Conservation (phyloP, 2,888 invertebrate genomes). For the Arctia plantaginis region DNA sequence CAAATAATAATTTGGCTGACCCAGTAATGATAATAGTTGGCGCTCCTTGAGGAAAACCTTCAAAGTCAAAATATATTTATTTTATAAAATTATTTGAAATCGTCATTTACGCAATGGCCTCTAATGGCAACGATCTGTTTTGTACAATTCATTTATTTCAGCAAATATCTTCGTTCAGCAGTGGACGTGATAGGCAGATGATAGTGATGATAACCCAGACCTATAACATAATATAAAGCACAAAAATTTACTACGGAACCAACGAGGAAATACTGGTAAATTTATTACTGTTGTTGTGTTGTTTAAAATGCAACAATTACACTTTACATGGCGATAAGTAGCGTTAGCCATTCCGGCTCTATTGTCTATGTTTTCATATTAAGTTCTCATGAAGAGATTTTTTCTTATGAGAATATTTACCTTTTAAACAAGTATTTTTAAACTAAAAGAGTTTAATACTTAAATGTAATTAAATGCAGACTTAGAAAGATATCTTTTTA, state of each 20-base stretch:
- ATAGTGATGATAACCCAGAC: background rate
- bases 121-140: too few relatives aligned
- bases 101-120: too few relatives aligned
- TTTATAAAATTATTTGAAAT: too few relatives aligned
- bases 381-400: background rate
- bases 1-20: too few relatives aligned
- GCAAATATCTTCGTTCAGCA: too few relatives aligned
- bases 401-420: background rate
- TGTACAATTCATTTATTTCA: too few relatives aligned
- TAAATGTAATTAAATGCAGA: background rate
- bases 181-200: too few relatives aligned
- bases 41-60: too few relatives aligned
- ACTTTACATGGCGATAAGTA: background rate
- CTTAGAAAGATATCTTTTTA: background rate
- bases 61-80: too few relatives aligned
- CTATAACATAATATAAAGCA: background rate
- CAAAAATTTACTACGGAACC: background rate
- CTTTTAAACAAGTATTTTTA: background rate
- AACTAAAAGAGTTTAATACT: background rate
- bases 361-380: background rate
- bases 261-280: background rate
- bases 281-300: background rate
- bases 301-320: background rate
- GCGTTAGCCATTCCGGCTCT: background rate
- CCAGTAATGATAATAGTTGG: too few relatives aligned